Base-by-base conservation (phyloP, 2,888 invertebrate genomes). In the Dorcus parallelipipedus region DNA sequence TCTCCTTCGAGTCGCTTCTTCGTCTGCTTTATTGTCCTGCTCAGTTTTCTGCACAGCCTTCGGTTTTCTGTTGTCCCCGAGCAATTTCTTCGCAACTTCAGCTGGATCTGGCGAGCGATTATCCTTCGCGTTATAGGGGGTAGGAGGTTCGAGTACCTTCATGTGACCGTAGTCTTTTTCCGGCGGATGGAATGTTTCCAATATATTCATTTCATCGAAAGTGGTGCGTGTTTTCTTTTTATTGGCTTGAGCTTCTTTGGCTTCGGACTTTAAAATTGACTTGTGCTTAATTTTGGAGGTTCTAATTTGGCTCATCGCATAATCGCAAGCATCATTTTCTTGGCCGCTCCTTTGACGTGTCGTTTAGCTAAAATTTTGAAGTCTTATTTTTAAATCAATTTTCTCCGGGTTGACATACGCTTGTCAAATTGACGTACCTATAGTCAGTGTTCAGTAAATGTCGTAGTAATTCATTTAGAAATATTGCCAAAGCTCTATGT, bases 101-200 rank as follows among this genome's bases (percentile, higher is more conserved):
- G 48, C 49, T 1, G 56, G 47, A 49, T 56, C 26, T 33, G 26
- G 26, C 52, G n/a, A 55, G 8, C 3, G 23, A 17, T 38, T 55
- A n/a, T 51, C 49, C 9, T 45, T 45, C 6, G 8, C 45, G 54
- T 50, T 58, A 17, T 59, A 56, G 3, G 59, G 59, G 6, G 56
- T 59, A 9, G 55, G 52, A 20, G 59, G 59, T 49, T 59, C 59
- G 33, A 56, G 52, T 38, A 59, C 56, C 48, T 56, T 59, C 59
- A 59, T 56, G 26, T 56, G 49, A 17, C 59, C 59, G 14, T 59
- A 59, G 45, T 59, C 59, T 49, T 59, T 59, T 17, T 56, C 56
- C 3, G 55, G 20, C 8, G 59, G 59, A 56, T 59, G 59, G 38
- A 51, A 56, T 1, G 59, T 59, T 4, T 47, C 55, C 8, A 47